Evolutionary conservation across 1,140 invertebrate species (phyloP).

Genomic region (Drosophila murphyi): DNA sequence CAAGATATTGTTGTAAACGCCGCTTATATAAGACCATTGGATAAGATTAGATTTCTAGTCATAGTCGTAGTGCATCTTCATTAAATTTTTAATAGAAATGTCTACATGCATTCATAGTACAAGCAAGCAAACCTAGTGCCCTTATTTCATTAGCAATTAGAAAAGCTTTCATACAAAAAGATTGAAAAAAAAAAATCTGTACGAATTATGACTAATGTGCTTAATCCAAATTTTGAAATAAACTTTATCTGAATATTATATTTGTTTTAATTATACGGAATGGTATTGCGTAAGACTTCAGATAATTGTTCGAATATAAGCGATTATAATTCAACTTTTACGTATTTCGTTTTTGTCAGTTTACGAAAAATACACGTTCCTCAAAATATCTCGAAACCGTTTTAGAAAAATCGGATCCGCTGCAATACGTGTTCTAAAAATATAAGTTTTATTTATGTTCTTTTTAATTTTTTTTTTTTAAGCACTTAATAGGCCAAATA

Average conservation of each 20-base stretch:
- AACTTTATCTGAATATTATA: neutral
- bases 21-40: neutral
- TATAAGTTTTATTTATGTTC: neutral
- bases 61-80: neutral
- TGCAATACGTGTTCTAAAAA: neutral
- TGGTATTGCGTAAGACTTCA: too few species aligned
- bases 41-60: neutral
- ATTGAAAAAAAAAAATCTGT: neutral
- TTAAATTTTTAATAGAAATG: neutral
- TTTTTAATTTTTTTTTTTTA: neutral
- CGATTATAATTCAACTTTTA: too few species aligned
- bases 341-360: too few species aligned
- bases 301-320: too few species aligned
- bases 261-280: neutral
- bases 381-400: too few species aligned
- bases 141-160: constrained; percentile 2
- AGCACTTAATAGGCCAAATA: neutral
- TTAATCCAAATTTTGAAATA: constrained; percentile 1
- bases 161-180: neutral
- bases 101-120: neutral
- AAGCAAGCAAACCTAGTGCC: neutral
- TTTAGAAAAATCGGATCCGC: too few species aligned
- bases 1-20: too few species aligned
- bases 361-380: too few species aligned
- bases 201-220: neutral